phyloP scores from a whole-genome alignment of 2,888 invertebrate genomes.

The Anthophora plumipes region DNA sequence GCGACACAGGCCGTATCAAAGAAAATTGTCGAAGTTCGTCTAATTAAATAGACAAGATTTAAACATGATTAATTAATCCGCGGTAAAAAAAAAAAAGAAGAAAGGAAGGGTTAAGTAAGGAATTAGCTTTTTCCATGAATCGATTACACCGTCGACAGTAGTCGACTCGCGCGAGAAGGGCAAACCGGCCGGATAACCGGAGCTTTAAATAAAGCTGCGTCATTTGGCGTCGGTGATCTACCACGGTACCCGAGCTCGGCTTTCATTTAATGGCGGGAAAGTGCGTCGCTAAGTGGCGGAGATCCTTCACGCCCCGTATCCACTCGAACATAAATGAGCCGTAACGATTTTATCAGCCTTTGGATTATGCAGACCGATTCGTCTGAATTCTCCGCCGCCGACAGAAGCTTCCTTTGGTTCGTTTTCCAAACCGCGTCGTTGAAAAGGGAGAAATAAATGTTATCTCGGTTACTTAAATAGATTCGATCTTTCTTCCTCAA shows the following conservation, averaged over 20 bases:
- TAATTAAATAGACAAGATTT: no score
- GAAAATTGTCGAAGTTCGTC: no score
- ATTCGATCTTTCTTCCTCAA: background rate
- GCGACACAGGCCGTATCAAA: no score
- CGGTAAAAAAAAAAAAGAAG: no score
- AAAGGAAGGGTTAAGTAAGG: background rate
- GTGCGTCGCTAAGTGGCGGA: slow-evolving; percentile 35
- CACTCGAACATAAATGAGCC: slow-evolving; percentile 40
- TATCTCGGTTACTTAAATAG: background rate
- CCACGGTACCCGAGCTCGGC: background rate
- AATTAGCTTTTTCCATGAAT: slow-evolving; percentile 2
- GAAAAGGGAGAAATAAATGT: background rate
- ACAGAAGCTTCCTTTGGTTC: background rate
- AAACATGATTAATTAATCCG: no score
- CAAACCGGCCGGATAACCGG: slow-evolving; percentile 3
- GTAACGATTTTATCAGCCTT: slow-evolving; percentile 33
- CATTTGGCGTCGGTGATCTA: slow-evolving; percentile 25
- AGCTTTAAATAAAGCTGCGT: slow-evolving; percentile 28
- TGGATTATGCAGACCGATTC: background rate
- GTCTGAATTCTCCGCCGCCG: background rate
- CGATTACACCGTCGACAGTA: background rate
- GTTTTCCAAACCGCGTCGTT: background rate
- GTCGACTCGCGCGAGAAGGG: slow-evolving; percentile 6
- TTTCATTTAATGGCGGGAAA: slow-evolving; percentile 40
- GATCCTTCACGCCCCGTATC: background rate